phyloP scores from a whole-genome alignment of 2,113 vertebrate species.

The human region GRCh38 chr3:63336001-63336500 shows the following conservation, averaged over 20 bases:
- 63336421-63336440: background rate
- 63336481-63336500: background rate
- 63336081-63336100: background rate
- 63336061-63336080: background rate
- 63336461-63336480: background rate
- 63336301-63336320: background rate
- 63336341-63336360: background rate
- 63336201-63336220: background rate
- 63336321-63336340: background rate
- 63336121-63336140: background rate
- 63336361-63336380: background rate
- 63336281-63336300: background rate
- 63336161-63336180: background rate
- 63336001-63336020: too few species aligned
- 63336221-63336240: background rate
- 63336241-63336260: slow-evolving; percentile 12
- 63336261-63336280: background rate
- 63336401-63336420: background rate
- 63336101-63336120: background rate
- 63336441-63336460: background rate
- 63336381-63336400: background rate
- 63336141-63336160: background rate
- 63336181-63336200: background rate
- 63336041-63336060: background rate
- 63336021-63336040: background rate